Evolutionary conservation across 2,797 vertebrate genomes (phyloP).

Genomic region (Diplodus puntazzo): DNA sequence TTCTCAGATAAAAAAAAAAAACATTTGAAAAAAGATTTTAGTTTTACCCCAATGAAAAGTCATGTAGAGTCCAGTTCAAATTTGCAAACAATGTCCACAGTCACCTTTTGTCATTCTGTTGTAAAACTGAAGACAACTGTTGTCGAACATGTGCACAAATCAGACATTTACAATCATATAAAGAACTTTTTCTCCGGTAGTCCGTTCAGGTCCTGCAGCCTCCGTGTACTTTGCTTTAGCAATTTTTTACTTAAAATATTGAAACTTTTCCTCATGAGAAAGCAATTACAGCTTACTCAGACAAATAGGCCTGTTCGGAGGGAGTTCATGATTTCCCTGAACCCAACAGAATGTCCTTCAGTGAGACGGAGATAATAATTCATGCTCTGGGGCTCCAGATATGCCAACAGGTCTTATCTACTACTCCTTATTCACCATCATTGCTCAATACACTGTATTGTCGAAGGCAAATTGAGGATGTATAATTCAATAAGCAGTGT

Average conservation of each 20-base stretch:
- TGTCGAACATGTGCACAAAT: not conserved
- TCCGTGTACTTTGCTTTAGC: conserved; percentile 21
- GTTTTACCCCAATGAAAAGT: not conserved
- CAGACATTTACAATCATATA: not conserved
- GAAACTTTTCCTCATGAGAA: conserved; percentile 54
- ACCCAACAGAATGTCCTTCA: conserved; percentile 74
- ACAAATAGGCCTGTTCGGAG: conserved; percentile 63
- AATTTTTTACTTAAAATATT: conserved; percentile 40
- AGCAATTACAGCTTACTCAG: conserved; percentile 76
- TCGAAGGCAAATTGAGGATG: conserved; percentile 83
- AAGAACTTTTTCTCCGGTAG: conserved; percentile 2
- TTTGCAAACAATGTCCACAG: not conserved
- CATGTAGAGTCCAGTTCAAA: not conserved
- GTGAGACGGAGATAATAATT: conserved; percentile 78
- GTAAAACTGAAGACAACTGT: not conserved
- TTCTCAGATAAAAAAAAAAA: no score
- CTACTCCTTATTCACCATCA: conserved; percentile 70
- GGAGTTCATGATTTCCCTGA: conserved; percentile 65
- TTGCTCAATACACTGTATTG: conserved; percentile 74
- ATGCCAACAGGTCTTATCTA: conserved; percentile 77
- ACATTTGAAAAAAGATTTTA: no score
- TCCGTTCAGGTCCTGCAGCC: conserved; percentile 11
- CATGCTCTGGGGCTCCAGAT: conserved; percentile 74
- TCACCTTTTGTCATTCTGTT: not conserved
- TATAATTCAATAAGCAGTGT: conserved; percentile 90